A percentile compares a stretch with the other conserved stretches of the same genome.
phyloP scores from a whole-genome alignment of 1,140 invertebrate genomes.

The Neodiprion pinetum region DNA sequence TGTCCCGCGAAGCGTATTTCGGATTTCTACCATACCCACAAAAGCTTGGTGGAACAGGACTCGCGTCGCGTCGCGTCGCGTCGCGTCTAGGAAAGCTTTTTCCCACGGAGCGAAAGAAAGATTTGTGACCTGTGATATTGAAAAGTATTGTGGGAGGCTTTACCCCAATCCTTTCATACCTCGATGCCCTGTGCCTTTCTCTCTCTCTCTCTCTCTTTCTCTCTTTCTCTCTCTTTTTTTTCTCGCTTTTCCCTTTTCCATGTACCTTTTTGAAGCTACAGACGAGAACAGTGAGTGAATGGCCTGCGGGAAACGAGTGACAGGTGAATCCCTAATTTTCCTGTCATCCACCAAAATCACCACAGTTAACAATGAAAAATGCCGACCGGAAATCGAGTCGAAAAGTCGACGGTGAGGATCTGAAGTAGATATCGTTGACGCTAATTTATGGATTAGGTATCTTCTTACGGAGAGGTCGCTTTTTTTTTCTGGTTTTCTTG shows the following conservation, averaged over 20 bases:
- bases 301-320: background rate
- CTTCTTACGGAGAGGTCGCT: too few species aligned
- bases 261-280: background rate
- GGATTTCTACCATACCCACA: conserved; percentile 21
- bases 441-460: too few species aligned
- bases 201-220: background rate
- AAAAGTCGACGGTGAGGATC: too few species aligned
- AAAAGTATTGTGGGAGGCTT: conserved; percentile 24
- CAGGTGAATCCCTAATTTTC: background rate
- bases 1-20: conserved; percentile 31
- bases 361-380: too few species aligned
- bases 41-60: background rate
- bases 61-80: background rate
- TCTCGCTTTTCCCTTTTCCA: background rate
- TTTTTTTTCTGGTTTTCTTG: too few species aligned
- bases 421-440: too few species aligned
- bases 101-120: conserved; percentile 17
- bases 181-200: conserved; percentile 19
- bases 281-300: background rate
- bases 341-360: background rate
- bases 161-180: conserved; percentile 5
- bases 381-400: too few species aligned
- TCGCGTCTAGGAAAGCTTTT: conserved; percentile 8
- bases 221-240: background rate
- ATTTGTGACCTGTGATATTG: conserved; percentile 31